These are phyloP conservation scores for Deroptyus accipitrinus DNA, from an alignment of 2,113 vertebrate species.

Conservation along the genomic window DNA sequence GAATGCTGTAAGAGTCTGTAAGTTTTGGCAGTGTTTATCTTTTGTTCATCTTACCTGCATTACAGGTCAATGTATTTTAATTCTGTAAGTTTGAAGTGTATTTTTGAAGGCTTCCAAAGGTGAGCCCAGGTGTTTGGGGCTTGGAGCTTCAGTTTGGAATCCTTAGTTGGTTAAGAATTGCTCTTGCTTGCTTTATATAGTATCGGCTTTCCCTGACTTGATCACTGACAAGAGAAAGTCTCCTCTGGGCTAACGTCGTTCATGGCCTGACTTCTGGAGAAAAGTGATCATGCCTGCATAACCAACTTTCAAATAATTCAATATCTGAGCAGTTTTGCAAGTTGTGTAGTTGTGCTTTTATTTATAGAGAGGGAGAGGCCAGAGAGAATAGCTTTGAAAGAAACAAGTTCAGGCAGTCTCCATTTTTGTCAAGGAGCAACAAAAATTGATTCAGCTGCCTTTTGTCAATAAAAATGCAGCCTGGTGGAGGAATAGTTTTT, in stretches of 20 bases:
- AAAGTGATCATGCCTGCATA: neutral
- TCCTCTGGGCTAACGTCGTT: neutral
- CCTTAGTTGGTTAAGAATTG: neutral
- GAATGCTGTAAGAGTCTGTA: slow-evolving; percentile 19
- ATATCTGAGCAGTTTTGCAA: neutral
- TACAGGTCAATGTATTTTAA: slow-evolving; percentile 29
- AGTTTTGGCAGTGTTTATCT: slow-evolving; percentile 48
- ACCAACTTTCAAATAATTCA: slow-evolving; percentile 6
- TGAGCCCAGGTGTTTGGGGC: neutral
- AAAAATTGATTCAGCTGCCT: slow-evolving; percentile 35
- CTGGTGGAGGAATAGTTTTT: neutral
- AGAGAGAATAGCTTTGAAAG: slow-evolving; percentile 11
- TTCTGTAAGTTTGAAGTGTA: neutral
- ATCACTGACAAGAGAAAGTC: neutral
- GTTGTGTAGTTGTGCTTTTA: neutral
- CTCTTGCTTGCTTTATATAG: neutral
- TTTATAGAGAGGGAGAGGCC: slow-evolving; percentile 3
- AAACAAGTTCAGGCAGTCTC: slow-evolving; percentile 24
- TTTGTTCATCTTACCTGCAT: slow-evolving; percentile 23
- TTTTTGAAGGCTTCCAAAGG: neutral
- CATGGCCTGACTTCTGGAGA: neutral
- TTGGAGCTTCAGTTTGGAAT: neutral
- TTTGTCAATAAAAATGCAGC: slow-evolving; percentile 33
- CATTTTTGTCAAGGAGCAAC: neutral
- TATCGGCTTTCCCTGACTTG: neutral